Conservation (phyloP, 2,113 vertebrate genomes). For the Pimephales promelas region DNA sequence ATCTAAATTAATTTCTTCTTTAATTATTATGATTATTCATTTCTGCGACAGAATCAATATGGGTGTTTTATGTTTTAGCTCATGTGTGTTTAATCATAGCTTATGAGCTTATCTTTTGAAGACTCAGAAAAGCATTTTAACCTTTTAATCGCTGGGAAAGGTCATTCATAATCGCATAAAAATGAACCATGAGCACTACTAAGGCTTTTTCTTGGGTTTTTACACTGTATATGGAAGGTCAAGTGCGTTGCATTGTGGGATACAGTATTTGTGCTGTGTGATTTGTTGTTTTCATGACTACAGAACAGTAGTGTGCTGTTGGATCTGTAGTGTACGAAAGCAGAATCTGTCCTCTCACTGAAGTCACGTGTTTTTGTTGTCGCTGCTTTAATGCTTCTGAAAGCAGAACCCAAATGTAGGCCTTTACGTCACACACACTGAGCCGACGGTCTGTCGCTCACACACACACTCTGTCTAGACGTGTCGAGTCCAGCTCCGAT, state of each 20-base stretch:
- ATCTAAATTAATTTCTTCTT: neutral
- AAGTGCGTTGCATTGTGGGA: neutral
- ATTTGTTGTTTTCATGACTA: neutral
- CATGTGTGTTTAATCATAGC: conserved; percentile 24
- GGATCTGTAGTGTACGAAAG: neutral
- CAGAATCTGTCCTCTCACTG: neutral
- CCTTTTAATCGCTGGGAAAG: neutral
- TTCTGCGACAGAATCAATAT: neutral
- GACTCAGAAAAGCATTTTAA: neutral
- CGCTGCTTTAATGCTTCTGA: neutral
- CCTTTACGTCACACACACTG: neutral
- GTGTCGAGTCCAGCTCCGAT: neutral
- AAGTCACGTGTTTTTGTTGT: neutral
- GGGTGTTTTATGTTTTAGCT: neutral
- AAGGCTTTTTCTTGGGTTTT: neutral
- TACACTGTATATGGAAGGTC: no score
- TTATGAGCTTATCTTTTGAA: neutral
- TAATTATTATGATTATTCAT: neutral
- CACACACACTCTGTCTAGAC: no score
- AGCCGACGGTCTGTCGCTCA: neutral
- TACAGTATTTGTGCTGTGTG: neutral
- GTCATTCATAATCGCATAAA: neutral
- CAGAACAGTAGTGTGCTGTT: neutral
- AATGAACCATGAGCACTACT: neutral
- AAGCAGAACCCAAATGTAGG: neutral